Evolutionary conservation across 2,888 invertebrate species (phyloP).

Genomic region (Athetis lepigone): DNA sequence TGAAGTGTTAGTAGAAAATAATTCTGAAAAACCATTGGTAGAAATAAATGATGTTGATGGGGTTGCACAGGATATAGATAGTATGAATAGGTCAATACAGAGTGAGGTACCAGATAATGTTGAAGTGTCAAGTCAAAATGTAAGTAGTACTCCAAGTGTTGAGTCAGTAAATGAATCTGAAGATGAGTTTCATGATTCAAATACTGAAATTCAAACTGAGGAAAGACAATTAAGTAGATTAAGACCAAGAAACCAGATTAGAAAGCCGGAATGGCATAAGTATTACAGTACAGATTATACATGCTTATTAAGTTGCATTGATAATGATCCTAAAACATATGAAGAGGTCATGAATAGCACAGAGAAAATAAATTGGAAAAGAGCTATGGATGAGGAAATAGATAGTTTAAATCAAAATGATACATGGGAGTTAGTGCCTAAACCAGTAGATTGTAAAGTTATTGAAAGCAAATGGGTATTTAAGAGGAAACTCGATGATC

Average conservation of each 20-base stretch:
- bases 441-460: conserved; percentile 9
- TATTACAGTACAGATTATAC: conserved; percentile 6
- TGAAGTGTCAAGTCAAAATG: neutral
- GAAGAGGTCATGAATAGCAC: conserved; percentile 1
- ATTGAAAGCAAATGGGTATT: conserved; percentile 15
- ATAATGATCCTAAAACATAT: conserved; percentile 8
- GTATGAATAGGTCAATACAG: neutral
- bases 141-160: neutral
- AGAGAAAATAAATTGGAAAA: conserved; percentile 1
- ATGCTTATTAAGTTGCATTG: conserved; percentile 1
- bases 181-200: neutral
- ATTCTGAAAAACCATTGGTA: neutral
- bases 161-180: conserved; percentile 3
- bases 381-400: neutral
- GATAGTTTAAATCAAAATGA: conserved; percentile 1
- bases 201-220: neutral
- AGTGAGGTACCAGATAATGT: no score
- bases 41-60: neutral
- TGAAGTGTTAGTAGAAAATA: neutral
- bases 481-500: conserved; percentile 11
- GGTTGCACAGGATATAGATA: neutral
- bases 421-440: conserved; percentile 5
- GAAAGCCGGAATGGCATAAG: neutral
- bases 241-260: conserved; percentile 2
- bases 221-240: neutral